Conservation (phyloP, 1,140 invertebrate genomes). For the Centruroides sculpturatus region DNA sequence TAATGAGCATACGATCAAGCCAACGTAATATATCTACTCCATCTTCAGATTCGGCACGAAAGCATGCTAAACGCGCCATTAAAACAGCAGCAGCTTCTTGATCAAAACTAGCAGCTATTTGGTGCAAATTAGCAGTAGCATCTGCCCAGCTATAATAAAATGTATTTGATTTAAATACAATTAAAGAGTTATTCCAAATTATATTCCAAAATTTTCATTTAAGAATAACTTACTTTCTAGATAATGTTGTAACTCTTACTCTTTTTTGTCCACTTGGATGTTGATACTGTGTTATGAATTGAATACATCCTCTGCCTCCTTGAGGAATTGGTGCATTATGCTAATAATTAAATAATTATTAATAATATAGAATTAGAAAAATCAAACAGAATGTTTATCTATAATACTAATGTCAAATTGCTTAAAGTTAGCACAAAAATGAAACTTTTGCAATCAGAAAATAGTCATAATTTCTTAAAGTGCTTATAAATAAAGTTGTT, state of each 20-base stretch:
- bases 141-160: constrained; percentile 36
- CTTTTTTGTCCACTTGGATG: constrained; percentile 90
- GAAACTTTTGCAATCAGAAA: no score
- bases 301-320: constrained; percentile 87
- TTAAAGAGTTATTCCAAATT: neutral
- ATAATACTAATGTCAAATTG: no score
- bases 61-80: constrained; percentile 92
- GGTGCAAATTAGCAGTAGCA: constrained; percentile 36
- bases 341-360: constrained; percentile 29
- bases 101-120: constrained; percentile 78
- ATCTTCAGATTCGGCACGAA: constrained; percentile 81
- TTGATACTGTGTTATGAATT: constrained; percentile 98
- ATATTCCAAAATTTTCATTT: neutral
- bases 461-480: no score
- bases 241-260: constrained; percentile 90
- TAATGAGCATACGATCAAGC: constrained; percentile 95
- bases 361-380: no score
- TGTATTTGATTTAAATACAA: neutral
- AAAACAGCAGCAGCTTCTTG: constrained; percentile 94
- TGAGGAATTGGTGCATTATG: constrained; percentile 89
- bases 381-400: no score
- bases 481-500: no score
- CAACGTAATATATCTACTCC: constrained; percentile 93
- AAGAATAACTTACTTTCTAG: constrained; percentile 58
- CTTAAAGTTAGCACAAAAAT: no score